Percentiles rank a stretch among this genome's conserved stretches.
Evolutionary conservation across 2,113 vertebrate species (phyloP).

Genomic region (Andinoacara biseriatus): DNA sequence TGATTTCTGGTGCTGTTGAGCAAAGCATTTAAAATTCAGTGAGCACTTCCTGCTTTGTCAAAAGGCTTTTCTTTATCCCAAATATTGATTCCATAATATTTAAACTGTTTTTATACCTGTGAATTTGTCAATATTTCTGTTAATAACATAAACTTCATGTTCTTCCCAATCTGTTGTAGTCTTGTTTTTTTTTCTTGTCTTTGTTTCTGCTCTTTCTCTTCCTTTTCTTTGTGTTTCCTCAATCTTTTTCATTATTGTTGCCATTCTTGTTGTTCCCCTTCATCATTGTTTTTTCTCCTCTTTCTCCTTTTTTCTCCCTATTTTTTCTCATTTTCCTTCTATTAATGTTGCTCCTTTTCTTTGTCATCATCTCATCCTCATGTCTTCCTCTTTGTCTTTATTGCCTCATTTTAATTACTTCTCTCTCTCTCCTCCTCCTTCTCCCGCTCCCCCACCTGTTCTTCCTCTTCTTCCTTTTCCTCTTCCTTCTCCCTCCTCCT

Average conservation of each 20-base stretch:
- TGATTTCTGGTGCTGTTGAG: neutral
- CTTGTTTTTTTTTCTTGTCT: too few species aligned
- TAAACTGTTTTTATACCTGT: neutral
- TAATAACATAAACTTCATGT: neutral
- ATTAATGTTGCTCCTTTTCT: neutral
- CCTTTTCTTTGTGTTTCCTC: neutral
- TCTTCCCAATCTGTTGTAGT: neutral
- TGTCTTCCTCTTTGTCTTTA: neutral
- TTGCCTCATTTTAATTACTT: neutral
- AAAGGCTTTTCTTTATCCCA: neutral
- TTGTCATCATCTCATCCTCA: neutral
- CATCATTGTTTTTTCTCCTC: neutral
- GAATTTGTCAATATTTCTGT: neutral
- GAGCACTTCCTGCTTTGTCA: neutral
- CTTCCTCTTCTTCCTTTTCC: neutral
- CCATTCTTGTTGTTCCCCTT: neutral
- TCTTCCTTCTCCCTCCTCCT: too few species aligned
- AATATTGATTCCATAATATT: neutral
- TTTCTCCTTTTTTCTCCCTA: too few species aligned
- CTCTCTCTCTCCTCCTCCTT: neutral
- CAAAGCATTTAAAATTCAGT: neutral
- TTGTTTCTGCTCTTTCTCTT: neutral
- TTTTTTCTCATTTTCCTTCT: neutral
- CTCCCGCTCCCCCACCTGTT: neutral
- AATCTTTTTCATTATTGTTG: neutral